Evolutionary conservation across 2,888 invertebrate genomes (phyloP).

Genomic region (Masnerella sp.): DNA sequence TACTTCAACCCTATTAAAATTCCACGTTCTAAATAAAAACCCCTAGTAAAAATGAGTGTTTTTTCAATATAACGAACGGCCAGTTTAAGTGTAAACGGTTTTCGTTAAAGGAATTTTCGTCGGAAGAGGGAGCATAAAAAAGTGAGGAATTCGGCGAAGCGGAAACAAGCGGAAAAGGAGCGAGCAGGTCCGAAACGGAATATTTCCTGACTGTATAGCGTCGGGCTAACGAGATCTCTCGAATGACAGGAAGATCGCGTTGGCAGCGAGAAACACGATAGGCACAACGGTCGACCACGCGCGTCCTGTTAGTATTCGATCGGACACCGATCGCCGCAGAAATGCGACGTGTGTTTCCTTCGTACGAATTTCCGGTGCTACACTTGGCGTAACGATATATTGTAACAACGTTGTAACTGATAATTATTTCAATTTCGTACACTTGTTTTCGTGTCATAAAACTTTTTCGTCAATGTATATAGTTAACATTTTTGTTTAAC

Average conservation of each 20-base stretch:
- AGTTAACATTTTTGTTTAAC: too few relatives aligned
- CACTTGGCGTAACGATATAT: conserved; percentile 3
- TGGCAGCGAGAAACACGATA: conserved; percentile 58
- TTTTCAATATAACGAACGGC: too few relatives aligned
- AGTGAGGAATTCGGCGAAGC: conserved; percentile 21
- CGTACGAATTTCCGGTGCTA: conserved; percentile 39
- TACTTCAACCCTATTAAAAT: too few relatives aligned
- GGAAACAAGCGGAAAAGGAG: conserved; percentile 42
- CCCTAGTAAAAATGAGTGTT: too few relatives aligned
- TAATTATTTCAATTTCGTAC: conserved; percentile 10
- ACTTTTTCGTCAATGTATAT: too few relatives aligned
- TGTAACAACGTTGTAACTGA: neutral
- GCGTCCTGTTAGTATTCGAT: conserved; percentile 50
- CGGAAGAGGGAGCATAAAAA: conserved; percentile 3
- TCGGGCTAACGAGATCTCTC: conserved; percentile 46
- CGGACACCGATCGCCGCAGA: conserved; percentile 22
- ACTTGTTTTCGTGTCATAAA: conserved; percentile 19
- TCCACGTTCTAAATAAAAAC: too few relatives aligned
- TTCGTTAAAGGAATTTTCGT: too few relatives aligned
- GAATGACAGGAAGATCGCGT: conserved; percentile 55
- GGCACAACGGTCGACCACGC: conserved; percentile 56
- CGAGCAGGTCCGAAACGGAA: conserved; percentile 44
- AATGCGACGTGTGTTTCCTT: conserved; percentile 42
- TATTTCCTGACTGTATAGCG: conserved; percentile 48
- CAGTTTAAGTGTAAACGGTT: too few relatives aligned